Evolutionary conservation across 2,888 invertebrate species (phyloP), one percentile per base, ranked within the genome.

Genomic region (Anthrax anthrax): DNA sequence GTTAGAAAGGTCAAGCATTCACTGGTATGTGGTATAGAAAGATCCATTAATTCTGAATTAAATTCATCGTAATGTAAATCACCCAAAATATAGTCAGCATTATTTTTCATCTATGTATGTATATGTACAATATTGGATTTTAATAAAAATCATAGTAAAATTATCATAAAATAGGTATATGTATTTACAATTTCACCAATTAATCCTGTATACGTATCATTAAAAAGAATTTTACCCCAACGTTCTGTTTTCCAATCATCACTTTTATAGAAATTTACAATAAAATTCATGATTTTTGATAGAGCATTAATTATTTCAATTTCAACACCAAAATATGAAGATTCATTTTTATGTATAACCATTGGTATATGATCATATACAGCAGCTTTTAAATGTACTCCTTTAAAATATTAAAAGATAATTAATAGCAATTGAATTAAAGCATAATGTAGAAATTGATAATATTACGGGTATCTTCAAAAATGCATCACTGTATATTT

Each of bases 1-100:
- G 88, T 87, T 17, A 89, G 62, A 58, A 89, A 89, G 1, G 88
- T 88, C 56, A 87, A 72, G 58, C 88, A 89, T 59, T 87, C 84
- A 0, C 82, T 77, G n/a, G 80, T 82, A 52, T 88, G 88, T 0
- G 88, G 85, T 41, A 76, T 71, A 44, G 81, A 82, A 37, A 89
- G 65, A 61, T 89, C 88, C 56, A 84, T 76, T 39, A 81, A 63
- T 42, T 77, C 73, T 41, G 81, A 61, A 55, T 85, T 76, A 56
- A 77, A 75, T 0, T 78, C 75, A 1, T 79, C 84, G 52, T 86
- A 80, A 60, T 87, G 80, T 23, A 89, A 69, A 65, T 88, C 85
- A 0, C 84, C 88, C 14, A 88, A 65, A 16, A 81, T 84, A 44
- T 88, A 65, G 55, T 84, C 81, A 0, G 86, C 85, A 44, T 69